Evolutionary conservation across 1,140 invertebrate species (phyloP), one percentile per base, ranked within the genome.

Genomic region (Heliconius himera): DNA sequence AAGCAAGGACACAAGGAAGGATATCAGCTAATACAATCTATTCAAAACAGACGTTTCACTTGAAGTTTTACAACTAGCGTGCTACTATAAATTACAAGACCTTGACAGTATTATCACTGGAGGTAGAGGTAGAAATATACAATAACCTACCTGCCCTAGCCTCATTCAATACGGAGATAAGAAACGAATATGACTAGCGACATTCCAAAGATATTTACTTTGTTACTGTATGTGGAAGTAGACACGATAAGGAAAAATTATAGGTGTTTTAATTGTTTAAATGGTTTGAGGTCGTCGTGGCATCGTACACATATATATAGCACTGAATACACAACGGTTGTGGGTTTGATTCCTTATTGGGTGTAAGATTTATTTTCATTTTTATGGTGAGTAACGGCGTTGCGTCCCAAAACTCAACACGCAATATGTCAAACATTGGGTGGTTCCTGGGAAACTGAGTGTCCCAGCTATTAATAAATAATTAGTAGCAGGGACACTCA

Each of bases 121-220:
- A 51, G 26, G 60, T 26, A 66, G n/a, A 11, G 41, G 41, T 46
- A 16, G 41, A 46, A 46, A 46, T 46, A 29, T 29, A 66, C 22
- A 66, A 66, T 66, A 51, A 66, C 22, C 60, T 66, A 66, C 60
- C 56, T 26, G 22, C 9, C 11, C 22, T 66, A 66, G 18, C 60
- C 60, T 29, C 26, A 66, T 66, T 66, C 60, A 66, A 66, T 66
- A 66, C 22, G 1, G 13, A 26, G 60, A 66, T 66, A 66, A 66
- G 60, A 60, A 60, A 29, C 60, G 13, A 66, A 66, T 66, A 66
- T 66, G 60, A 60, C 22, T 60, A 46, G 70, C 77, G 46, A 74
- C 66, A 79, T 41, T 46, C 60, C 60, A 16, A 66, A 66, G 26
- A 26, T 26, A 66, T 56, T 56, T 20, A 22, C 60, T 66, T 66